Conservation (phyloP, 2,113 vertebrate genomes). For the Lates calcarifer region DNA sequence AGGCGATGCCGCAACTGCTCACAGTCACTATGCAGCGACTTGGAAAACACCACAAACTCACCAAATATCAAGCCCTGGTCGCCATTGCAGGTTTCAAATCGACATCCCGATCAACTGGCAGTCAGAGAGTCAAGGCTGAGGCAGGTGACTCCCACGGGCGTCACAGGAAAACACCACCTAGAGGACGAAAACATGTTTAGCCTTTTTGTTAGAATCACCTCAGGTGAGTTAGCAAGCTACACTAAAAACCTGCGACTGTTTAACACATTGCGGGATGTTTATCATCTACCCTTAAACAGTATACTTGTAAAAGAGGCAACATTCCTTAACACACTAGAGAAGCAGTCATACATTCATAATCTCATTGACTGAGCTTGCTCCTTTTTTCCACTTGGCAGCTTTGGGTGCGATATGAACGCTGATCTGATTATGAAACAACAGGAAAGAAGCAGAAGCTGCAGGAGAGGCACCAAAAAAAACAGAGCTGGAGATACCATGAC, state of each 20-base stretch:
- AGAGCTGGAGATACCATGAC: conserved; percentile 52
- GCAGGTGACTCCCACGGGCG: conserved; percentile 27
- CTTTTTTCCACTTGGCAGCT: conserved; percentile 76
- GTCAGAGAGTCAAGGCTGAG: conserved; percentile 36
- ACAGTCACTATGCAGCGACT: conserved; percentile 34
- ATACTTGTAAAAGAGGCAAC: conserved; percentile 38
- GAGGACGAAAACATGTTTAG: conserved; percentile 28
- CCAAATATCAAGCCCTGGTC: conserved; percentile 81
- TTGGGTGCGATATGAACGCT: conserved; percentile 74
- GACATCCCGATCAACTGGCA: conserved; percentile 58
- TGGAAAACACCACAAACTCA: conserved; percentile 69
- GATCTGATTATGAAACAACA: conserved; percentile 81
- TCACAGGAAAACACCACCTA: conserved; percentile 62
- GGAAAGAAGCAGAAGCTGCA: conserved; percentile 70
- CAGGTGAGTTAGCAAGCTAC: background rate
- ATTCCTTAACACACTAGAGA: conserved; percentile 63
- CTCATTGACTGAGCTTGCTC: conserved; percentile 72
- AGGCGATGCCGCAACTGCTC: conserved; percentile 35
- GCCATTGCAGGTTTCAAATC: conserved; percentile 79
- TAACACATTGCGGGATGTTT: conserved; percentile 44
- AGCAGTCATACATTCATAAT: conserved; percentile 77
- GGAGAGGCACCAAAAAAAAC: conserved; percentile 61
- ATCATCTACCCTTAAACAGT: conserved; percentile 36
- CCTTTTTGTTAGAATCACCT: conserved; percentile 1
- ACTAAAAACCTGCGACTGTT: conserved; percentile 4